Evolutionary conservation across 2,797 vertebrate genomes (phyloP), one percentile per base, ranked within the genome.

Genomic region (Anisognathus igniventris): DNA sequence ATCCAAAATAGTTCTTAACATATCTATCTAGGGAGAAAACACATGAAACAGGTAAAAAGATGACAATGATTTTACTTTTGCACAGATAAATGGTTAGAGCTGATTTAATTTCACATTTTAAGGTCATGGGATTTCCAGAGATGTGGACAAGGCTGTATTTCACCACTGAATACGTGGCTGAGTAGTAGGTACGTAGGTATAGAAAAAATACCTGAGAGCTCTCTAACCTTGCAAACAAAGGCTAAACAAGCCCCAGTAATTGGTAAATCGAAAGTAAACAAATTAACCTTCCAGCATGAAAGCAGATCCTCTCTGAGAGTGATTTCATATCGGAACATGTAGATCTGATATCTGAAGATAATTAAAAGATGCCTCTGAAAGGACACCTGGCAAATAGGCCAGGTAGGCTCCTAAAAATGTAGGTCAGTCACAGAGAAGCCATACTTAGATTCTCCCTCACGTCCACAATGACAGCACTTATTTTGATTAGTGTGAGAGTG

Each of bases 111-210:
- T 83, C 45, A 24, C 14, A 17, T 82, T 76, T 91, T 64, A 88
- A 65, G 35, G 50, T 54, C 10, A 10, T 23, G 17, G 35, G 47
- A 71, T 82, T 89, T 79, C 20, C 33, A 67, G 35, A 77, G 22
- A 57, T 35, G 21, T 85, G 37, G 73, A 35, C 57, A 91, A 21
- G 18, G 12, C 14, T 24, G 5, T 31, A 27, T 80, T 92, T 91
- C 19, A 37, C 22, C 47, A 31, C 10, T 1, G 0, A 39, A 70
- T 48, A 40, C 2, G 0, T 15, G 20, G 5, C 25, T 73, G 35
- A 68, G 24, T 28, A 31, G 17, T 42, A 57, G 42, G 11, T 44
- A 9, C 16, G 12, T 8, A 51, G 0, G 0, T 40, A 33, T 6
- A 74, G 30, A 14, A 83, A 83, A 71, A 84, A 75, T 14, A 48